These are phyloP conservation scores for Tortricodes alternella DNA, from an alignment of 2,888 invertebrate species.

Conservation along the genomic window DNA sequence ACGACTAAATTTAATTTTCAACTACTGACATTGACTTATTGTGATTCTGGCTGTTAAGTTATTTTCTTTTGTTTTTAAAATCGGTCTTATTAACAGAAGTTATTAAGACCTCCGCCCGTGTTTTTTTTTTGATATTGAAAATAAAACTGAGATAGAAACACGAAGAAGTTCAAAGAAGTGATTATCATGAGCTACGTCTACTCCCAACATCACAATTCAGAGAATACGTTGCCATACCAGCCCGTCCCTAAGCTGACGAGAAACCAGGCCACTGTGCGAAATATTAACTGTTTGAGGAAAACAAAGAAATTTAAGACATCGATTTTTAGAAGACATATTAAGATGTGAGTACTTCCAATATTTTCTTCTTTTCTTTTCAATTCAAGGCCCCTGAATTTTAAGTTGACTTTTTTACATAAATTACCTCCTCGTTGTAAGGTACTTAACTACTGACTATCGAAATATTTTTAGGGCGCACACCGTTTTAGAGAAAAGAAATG, in stretches of 20 bases:
- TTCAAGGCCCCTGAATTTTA: not conserved
- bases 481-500: no score
- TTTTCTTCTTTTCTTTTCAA: conserved; percentile 2
- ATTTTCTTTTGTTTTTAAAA: conserved; percentile 35
- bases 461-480: no score
- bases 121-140: conserved; percentile 32
- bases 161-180: conserved; percentile 19
- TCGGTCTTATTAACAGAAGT: conserved; percentile 57
- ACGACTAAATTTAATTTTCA: not conserved
- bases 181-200: conserved; percentile 69
- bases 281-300: conserved; percentile 60
- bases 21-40: conserved; percentile 1
- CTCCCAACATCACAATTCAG: conserved; percentile 49
- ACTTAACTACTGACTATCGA: no score
- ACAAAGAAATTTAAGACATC: conserved; percentile 68
- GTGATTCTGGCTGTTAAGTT: conserved; percentile 32
- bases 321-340: conserved; percentile 59
- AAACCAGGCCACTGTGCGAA: conserved; percentile 52
- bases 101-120: conserved; percentile 52
- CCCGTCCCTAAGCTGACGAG: conserved; percentile 43
- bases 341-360: conserved; percentile 63
- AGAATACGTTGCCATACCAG: conserved; percentile 49
- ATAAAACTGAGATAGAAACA: conserved; percentile 10
- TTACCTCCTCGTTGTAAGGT: no score
- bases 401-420: conserved; percentile 28